Percentiles rank a stretch among this genome's conserved stretches.
Evolutionary conservation across 2,113 vertebrate species (phyloP).

Genomic region (Perognathus longimembris): DNA sequence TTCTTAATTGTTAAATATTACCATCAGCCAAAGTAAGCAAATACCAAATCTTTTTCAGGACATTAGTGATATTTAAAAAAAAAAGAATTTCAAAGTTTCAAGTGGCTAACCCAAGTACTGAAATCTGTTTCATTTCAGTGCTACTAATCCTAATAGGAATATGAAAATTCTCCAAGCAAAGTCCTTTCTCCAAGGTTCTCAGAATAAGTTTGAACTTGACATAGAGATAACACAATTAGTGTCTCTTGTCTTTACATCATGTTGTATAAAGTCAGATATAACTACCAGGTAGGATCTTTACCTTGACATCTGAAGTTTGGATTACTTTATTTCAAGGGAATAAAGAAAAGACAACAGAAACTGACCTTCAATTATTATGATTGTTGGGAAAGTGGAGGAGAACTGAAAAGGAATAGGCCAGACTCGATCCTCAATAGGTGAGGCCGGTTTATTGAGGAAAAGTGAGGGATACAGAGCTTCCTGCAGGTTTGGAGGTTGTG

Average conservation of each 20-base stretch:
- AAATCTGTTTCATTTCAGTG: constrained; percentile 35
- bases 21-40: constrained; percentile 28
- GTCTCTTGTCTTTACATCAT: neutral
- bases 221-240: neutral
- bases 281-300: neutral
- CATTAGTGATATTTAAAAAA: neutral
- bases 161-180: neutral
- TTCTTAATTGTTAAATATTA: constrained; percentile 56
- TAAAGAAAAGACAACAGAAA: constrained; percentile 8
- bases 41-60: constrained; percentile 46
- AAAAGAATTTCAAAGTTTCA: neutral
- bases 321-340: neutral
- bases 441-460: too few species aligned
- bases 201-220: constrained; percentile 16
- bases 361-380: neutral
- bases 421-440: too few species aligned
- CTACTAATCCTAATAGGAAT: neutral
- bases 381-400: too few species aligned
- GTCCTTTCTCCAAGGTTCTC: neutral
- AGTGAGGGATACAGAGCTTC: too few species aligned
- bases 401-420: too few species aligned
- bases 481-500: too few species aligned
- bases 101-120: neutral
- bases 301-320: neutral
- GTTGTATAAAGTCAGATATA: constrained; percentile 5